phyloP scores from a whole-genome alignment of 64 coral and sea anemone species.

The Montipora cactus region DNA sequence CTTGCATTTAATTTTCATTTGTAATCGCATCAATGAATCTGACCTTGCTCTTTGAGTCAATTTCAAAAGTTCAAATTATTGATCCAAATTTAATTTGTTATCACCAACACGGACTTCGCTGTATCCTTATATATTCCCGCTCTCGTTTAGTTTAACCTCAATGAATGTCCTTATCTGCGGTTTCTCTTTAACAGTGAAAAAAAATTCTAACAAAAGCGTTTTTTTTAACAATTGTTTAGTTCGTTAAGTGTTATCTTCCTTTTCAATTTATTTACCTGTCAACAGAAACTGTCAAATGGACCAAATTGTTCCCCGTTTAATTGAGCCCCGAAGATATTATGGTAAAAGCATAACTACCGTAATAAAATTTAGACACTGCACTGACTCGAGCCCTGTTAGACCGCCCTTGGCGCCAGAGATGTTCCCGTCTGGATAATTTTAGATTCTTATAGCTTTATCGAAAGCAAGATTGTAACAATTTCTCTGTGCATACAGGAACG shows the following conservation, averaged over 20 bases:
- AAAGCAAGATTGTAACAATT: neutral
- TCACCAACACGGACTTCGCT: neutral
- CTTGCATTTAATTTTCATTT: neutral
- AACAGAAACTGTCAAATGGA: neutral
- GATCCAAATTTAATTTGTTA: neutral
- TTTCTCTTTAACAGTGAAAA: neutral
- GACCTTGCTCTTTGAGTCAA: conserved; percentile 11
- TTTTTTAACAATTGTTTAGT: neutral
- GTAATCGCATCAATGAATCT: neutral
- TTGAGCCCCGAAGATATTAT: conserved; percentile 15
- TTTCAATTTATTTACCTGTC: conserved; percentile 20
- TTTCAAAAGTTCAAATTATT: conserved; percentile 18
- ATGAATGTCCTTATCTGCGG: neutral
- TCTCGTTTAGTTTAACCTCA: neutral
- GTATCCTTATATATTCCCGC: too few relatives aligned
- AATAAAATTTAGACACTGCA: neutral
- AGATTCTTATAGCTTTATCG: neutral
- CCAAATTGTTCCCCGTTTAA: conserved; percentile 4
- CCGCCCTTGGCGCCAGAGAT: conserved; percentile 26
- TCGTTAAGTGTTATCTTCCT: neutral
- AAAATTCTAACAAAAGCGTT: neutral
- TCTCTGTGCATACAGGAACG: neutral
- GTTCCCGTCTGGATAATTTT: neutral
- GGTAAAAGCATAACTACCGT: conserved; percentile 16
- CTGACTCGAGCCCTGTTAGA: conserved; percentile 9